Percentiles rank a stretch among this genome's conserved stretches.
These are phyloP conservation scores for Fopius arisanus DNA, from an alignment of 1,140 invertebrate genomes.

Conservation along the genomic window DNA sequence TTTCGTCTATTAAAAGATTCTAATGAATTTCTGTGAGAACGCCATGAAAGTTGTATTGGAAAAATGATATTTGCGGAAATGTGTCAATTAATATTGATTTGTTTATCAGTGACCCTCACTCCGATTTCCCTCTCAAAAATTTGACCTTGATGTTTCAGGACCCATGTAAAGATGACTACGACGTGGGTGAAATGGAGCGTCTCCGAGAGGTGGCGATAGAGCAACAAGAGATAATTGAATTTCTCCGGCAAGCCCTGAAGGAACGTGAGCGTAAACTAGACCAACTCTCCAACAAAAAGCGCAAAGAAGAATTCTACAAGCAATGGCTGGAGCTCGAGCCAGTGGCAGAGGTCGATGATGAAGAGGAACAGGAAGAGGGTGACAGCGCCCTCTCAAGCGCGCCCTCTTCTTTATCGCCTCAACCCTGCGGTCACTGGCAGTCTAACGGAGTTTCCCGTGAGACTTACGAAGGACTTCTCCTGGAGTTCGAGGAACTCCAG, in stretches of 20 bases:
- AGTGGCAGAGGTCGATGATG: constrained; percentile 58
- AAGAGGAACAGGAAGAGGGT: constrained; percentile 54
- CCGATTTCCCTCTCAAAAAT: too few species aligned
- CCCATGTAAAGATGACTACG: constrained; percentile 50
- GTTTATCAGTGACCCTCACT: too few species aligned
- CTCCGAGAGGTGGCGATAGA: constrained; percentile 56
- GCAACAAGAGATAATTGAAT: constrained; percentile 59
- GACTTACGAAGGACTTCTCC: constrained; percentile 50
- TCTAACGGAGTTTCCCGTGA: constrained; percentile 50
- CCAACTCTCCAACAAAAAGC: constrained; percentile 55
- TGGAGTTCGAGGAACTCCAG: constrained; percentile 54
- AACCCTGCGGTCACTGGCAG: constrained; percentile 50
- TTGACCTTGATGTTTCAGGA: background rate
- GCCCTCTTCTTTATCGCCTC: constrained; percentile 54
- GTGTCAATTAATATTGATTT: too few species aligned
- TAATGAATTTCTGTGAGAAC: too few species aligned
- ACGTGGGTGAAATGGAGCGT: constrained; percentile 53
- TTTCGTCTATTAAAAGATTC: too few species aligned
- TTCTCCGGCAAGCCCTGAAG: constrained; percentile 58
- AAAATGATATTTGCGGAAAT: too few species aligned
- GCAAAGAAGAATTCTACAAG: constrained; percentile 57
- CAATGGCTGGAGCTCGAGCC: constrained; percentile 58
- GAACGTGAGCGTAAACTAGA: constrained; percentile 59
- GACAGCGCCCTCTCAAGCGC: constrained; percentile 56
- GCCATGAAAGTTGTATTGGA: too few species aligned